Base-by-base conservation (phyloP, 2,113 vertebrate species). In the Bubo blakistoni region DNA sequence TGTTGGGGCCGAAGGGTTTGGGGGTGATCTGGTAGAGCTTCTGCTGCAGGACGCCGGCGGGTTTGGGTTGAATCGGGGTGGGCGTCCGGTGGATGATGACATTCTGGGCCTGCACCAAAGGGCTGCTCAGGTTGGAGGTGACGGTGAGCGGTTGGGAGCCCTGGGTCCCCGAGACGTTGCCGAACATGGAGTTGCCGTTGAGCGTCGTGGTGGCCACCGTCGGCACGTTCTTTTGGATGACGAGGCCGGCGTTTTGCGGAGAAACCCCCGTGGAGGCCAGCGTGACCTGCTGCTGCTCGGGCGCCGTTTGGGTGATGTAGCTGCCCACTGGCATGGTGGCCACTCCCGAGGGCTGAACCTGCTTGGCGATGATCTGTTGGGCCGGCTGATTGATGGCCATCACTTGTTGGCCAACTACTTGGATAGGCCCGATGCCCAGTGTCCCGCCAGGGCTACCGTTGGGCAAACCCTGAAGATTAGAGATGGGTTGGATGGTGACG, bases 51-150 rank as follows among this genome's bases (percentile, higher is more conserved):
- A 99, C 97, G 1, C 99, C 99, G 0, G 99, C 98, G 0, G 99
- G 99, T 55, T 99, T 99, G 95, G 99, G 99, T 83, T 99, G 99
- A 96, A 99, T 99, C 25, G 99, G 99, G 5, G 99, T 99, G 61
- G 99, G 99, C 9, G 99, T 99, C 55, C 99, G 96, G 85, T 99
- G 99, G 62, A 99, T 99, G 96, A 99, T 99, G 88, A 99, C 98
- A 24, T 99, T 99, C 78, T 98, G 98, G 0, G 98, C 97, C 2
- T 97, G 99, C 91, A 99, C 98, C 92, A 99, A 94, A 1, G 99
- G 98, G 13, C 98, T 98, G 90, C 98, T 98, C 29, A 97, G 83
- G 83, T 98, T 98, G 0, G 98, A 98, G 24, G 98, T 96, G 66
- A 98, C 98, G 0, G 98, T 96, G 63, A 99, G 98, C 7, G 98